These are phyloP conservation scores for Pseudopodoces humilis DNA, from an alignment of 2,113 vertebrate species.

Conservation along the genomic window DNA sequence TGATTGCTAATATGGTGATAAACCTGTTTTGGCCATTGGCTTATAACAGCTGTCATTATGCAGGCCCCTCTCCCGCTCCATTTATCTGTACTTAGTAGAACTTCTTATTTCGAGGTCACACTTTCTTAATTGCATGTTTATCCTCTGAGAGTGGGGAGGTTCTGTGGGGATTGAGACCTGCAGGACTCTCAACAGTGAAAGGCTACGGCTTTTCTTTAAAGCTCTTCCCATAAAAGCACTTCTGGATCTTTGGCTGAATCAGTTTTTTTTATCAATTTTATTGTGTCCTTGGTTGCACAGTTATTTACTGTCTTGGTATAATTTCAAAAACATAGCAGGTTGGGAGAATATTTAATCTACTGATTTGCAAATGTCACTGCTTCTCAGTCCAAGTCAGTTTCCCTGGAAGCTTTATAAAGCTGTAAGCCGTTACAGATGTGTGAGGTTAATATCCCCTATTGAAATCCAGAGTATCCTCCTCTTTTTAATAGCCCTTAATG, in stretches of 20 bases:
- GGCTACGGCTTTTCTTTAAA: background rate
- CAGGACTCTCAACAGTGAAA: background rate
- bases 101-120: conserved; percentile 63
- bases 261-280: background rate
- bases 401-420: background rate
- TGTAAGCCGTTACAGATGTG: background rate
- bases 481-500: background rate
- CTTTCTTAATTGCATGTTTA: conserved; percentile 54
- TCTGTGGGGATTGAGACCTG: conserved; percentile 8
- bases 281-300: background rate
- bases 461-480: background rate
- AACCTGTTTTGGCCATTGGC: conserved; percentile 70
- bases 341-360: background rate
- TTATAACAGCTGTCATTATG: conserved; percentile 69
- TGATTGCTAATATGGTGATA: conserved; percentile 68
- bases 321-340: background rate
- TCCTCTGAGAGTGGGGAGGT: background rate
- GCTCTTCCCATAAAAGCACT: background rate
- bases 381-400: background rate
- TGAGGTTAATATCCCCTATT: background rate
- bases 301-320: conserved; percentile 1
- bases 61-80: conserved; percentile 34
- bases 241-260: background rate
- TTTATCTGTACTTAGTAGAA: conserved; percentile 69
- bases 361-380: background rate